Base-by-base conservation (phyloP, 2,113 vertebrate genomes). In the Donacobius atricapilla region DNA sequence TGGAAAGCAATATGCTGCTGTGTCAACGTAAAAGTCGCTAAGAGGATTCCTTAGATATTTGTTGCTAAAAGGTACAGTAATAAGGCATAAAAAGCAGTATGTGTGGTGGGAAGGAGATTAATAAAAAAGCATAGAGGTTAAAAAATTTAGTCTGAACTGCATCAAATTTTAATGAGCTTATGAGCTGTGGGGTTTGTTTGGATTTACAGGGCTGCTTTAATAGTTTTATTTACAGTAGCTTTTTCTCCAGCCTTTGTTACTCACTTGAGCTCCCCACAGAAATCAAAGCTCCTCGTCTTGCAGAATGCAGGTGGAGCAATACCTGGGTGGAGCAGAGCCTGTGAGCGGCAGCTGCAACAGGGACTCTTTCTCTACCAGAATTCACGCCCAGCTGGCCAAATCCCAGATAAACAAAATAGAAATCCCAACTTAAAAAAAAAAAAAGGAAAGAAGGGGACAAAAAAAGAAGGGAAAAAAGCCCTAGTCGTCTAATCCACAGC, bases 81-180 rank as follows among this genome's bases (percentile, higher is more conserved):
- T 97, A 97, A 95, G 97, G 97, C 97, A 97, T 97, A 98, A 97
- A 98, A 97, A 98, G 97, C 97, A 45, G 91, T 68, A 71, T 94
- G 95, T 96, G 95, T 96, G 97, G 89, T 96, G 87, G 97, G 96
- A 97, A 97, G 96, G 93, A 98, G 98, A 98, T 98, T 98, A 98
- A 97, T 97, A 97, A 97, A 96, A 97, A 97, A 98, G 98, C 97
- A 68, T 96, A 97, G 98, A 98, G 97, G 98, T 97, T 97, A 97
- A 97, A 97, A 97, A 97, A 88, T 97, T 97, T 97, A 98, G 97
- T 97, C 96, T 97, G 98, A 98, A 97, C 97, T 97, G 97, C 97
- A 94, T 98, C 97, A 97, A 95, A 91, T 98, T 97, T 98, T 98
- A 98, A 98, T 98, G 97, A 98, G 98, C 98, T 98, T 98, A 98